phyloP scores from a whole-genome alignment of 2,113 vertebrate species.

The Chloebia gouldiae region DNA sequence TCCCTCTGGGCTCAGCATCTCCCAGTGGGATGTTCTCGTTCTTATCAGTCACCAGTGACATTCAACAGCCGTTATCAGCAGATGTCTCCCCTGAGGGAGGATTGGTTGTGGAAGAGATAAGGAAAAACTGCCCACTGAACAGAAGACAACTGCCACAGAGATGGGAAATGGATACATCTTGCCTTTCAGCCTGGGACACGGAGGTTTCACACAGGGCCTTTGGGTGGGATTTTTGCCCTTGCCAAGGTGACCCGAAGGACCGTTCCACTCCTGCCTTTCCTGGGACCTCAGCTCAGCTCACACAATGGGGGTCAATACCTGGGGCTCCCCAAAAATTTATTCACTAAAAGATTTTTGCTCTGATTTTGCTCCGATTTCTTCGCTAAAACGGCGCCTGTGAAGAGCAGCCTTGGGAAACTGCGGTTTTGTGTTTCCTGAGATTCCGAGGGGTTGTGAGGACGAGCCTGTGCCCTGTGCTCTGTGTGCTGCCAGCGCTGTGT shows the following conservation, averaged over 20 bases:
- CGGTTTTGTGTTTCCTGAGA: rapidly evolving
- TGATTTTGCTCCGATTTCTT: background rate
- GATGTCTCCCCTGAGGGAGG: no score
- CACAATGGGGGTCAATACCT: background rate
- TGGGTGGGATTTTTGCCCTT: background rate
- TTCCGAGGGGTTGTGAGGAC: background rate
- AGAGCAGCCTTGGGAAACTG: background rate
- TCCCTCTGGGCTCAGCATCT: no score
- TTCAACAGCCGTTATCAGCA: no score
- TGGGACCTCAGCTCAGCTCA: background rate
- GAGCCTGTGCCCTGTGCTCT: rapidly evolving
- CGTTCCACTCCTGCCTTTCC: rapidly evolving
- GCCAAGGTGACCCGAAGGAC: background rate
- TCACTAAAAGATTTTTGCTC: rapidly evolving
- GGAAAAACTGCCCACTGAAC: no score
- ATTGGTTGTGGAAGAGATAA: no score
- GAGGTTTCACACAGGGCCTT: background rate
- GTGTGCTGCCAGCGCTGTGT: rapidly evolving
- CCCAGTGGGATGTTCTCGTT: no score
- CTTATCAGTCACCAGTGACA: no score
- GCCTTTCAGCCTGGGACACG: no score
- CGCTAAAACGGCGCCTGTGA: rapidly evolving
- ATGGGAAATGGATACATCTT: no score
- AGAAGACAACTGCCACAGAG: no score
- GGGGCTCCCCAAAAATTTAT: background rate